Percentiles rank a stretch among this genome's conserved stretches.
These are phyloP conservation scores for Mus spicilegus DNA, from an alignment of 2,113 vertebrate genomes.

Conservation along the genomic window DNA sequence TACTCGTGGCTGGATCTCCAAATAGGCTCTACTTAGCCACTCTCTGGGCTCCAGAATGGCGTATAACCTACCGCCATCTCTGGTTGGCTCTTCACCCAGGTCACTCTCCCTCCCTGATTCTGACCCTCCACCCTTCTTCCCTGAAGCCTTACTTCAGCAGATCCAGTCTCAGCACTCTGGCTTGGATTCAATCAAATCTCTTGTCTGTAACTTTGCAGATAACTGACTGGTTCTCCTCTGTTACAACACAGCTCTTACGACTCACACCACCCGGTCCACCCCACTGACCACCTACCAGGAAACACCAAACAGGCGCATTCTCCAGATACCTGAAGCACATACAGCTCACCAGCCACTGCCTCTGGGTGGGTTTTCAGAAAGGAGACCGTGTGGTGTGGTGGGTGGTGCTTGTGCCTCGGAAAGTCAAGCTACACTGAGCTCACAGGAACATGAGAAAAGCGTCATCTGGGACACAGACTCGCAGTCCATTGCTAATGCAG, in stretches of 20 bases:
- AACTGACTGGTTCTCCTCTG: not conserved
- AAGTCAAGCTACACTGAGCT: not conserved
- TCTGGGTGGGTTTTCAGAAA: not conserved
- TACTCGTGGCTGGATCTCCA: not conserved
- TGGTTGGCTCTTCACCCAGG: not conserved
- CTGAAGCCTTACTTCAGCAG: not conserved
- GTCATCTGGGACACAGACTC: not conserved
- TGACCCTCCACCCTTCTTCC: not conserved
- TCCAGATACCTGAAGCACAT: not conserved
- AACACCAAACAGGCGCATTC: not conserved
- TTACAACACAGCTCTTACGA: not conserved
- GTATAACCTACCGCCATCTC: not conserved
- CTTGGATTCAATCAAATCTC: not conserved
- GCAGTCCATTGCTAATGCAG: not conserved
- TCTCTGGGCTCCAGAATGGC: not conserved
- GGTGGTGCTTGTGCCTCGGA: not conserved
- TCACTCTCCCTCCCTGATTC: not conserved
- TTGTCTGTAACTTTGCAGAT: not conserved
- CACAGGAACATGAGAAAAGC: not conserved
- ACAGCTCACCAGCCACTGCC: not conserved
- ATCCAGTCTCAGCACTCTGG: not conserved
- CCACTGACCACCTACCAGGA: not conserved
- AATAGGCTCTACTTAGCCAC: not conserved
- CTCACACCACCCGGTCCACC: not conserved
- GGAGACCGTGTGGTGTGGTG: not conserved